Evolutionary conservation across 2,797 vertebrate genomes (phyloP).

Genomic region (Acanthurus tractus): DNA sequence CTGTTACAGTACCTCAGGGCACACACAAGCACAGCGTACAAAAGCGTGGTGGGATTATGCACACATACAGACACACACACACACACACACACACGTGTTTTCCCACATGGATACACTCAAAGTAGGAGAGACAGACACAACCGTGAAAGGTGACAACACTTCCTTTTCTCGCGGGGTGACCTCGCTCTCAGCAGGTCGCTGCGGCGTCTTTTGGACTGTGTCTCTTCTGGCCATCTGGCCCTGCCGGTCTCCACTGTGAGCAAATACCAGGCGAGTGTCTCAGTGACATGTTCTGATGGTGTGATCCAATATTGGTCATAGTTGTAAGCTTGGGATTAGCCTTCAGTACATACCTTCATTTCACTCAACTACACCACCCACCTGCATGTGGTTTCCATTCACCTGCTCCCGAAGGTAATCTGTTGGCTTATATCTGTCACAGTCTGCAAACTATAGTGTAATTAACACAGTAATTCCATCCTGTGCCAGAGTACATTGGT

Average conservation of each 20-base stretch:
- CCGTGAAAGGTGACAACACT: constrained; percentile 70
- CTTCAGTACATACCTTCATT: constrained; percentile 39
- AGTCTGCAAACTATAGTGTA: constrained; percentile 9
- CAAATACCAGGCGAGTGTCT: constrained; percentile 61
- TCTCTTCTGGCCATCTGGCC: constrained; percentile 78
- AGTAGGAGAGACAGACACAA: constrained; percentile 27
- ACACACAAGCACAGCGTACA: constrained; percentile 15
- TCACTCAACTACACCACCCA: constrained; percentile 50
- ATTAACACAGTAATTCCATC: constrained; percentile 40
- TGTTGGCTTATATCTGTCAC: constrained; percentile 7
- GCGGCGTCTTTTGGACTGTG: constrained; percentile 57
- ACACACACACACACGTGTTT: constrained; percentile 39
- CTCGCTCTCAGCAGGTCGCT: constrained; percentile 68
- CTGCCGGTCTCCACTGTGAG: constrained; percentile 60
- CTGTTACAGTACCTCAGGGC: neutral
- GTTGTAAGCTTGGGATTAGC: constrained; percentile 75
- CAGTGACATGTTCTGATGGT: constrained; percentile 68
- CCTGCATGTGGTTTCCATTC: constrained; percentile 52
- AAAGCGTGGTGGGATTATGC: constrained; percentile 45
- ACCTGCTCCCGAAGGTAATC: constrained; percentile 57
- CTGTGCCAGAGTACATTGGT: constrained; percentile 11
- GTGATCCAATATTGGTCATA: constrained; percentile 69
- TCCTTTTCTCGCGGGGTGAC: constrained; percentile 68
- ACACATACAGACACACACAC: constrained; percentile 30
- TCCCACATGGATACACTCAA: constrained; percentile 25